Conservation (phyloP, 2,888 invertebrate genomes). For the Tetranychus truncatus region DNA sequence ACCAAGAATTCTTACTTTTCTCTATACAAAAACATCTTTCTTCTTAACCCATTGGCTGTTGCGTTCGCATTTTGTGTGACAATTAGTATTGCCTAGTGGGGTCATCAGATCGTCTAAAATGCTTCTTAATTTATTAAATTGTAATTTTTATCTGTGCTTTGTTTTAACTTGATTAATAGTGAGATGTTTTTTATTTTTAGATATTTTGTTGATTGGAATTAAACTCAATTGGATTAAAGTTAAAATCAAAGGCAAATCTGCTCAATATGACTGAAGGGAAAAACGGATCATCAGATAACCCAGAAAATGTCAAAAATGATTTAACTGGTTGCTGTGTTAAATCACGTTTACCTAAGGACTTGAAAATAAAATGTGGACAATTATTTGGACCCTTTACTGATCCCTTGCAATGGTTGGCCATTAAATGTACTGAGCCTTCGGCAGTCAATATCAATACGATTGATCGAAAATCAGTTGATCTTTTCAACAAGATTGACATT, state of each 20-base stretch:
- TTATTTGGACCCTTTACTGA: constrained; percentile 18
- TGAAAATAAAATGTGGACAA: constrained; percentile 13
- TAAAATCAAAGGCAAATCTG: not conserved
- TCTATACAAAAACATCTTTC: no score
- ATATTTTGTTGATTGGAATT: not conserved
- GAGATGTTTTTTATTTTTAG: not conserved
- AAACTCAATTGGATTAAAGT: not conserved
- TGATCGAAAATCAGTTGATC: not conserved
- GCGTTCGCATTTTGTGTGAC: no score
- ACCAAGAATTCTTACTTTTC: no score
- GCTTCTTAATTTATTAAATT: no score
- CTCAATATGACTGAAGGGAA: not conserved
- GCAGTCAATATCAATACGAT: not conserved
- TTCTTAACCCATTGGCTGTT: no score
- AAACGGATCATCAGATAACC: constrained; percentile 6
- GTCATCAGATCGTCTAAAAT: no score
- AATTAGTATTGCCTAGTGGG: no score
- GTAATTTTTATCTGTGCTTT: no score
- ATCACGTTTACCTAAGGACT: not conserved
- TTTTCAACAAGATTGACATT: constrained; percentile 26
- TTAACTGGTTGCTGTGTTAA: not conserved
- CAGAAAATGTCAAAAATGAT: not conserved
- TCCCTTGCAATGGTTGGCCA: constrained; percentile 17
- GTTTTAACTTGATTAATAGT: no score
- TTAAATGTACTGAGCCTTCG: constrained; percentile 9